Conservation (phyloP, 1,140 invertebrate genomes). For the Holcopasites calliopsidis region DNA sequence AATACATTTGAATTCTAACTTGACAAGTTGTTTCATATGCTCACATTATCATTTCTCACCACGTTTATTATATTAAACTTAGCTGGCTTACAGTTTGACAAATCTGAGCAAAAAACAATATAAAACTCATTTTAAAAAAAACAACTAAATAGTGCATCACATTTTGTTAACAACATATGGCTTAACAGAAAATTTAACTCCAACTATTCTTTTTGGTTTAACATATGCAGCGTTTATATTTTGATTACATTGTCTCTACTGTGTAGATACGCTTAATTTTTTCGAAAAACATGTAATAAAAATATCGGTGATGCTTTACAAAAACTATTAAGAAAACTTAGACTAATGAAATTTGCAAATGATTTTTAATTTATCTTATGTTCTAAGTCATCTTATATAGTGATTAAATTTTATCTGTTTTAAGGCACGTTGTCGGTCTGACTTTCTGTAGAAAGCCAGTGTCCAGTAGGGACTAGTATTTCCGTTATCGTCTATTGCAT, state of each 20-base stretch:
- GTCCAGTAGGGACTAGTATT: conserved; percentile 67
- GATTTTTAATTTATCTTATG: conserved; percentile 50
- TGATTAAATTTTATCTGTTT: conserved; percentile 34
- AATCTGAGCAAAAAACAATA: conserved; percentile 13
- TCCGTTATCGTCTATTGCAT: conserved; percentile 19
- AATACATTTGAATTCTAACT: conserved; percentile 45
- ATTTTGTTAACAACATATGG: conserved; percentile 5
- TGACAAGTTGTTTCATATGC: conserved; percentile 4
- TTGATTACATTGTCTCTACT: conserved; percentile 27
- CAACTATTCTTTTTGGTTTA: conserved; percentile 13
- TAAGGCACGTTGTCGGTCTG: conserved; percentile 57
- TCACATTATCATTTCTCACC: conserved; percentile 16
- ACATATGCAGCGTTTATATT: conserved; percentile 12
- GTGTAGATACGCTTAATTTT: conserved; percentile 21
- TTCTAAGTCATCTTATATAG: conserved; percentile 26
- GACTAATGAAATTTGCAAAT: conserved; percentile 47
- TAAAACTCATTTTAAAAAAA: conserved; percentile 6
- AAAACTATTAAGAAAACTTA: no score
- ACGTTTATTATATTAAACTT: conserved; percentile 7
- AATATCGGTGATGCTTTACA: no score
- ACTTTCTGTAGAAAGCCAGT: conserved; percentile 68
- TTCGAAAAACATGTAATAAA: conserved; percentile 10
- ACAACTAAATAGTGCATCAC: background rate
- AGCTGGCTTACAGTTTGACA: conserved; percentile 1
- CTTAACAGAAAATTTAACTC: conserved; percentile 49